A percentile compares a stretch with the other conserved stretches of the same genome.
Evolutionary conservation across 1,140 invertebrate genomes (phyloP).

Genomic region (Liolophura sinensis): DNA sequence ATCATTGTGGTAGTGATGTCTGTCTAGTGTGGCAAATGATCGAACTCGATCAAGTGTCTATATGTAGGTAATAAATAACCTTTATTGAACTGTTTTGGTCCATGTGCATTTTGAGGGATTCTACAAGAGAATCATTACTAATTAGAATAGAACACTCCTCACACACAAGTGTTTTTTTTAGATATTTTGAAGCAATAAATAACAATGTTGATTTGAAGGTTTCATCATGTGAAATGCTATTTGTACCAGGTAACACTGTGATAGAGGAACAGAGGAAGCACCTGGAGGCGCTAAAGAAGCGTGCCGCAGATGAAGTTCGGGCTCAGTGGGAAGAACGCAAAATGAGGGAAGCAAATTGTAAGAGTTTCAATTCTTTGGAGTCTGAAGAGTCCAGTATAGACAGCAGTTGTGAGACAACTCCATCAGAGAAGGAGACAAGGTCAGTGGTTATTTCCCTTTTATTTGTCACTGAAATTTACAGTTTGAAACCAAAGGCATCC

Average conservation of each 20-base stretch:
- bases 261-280: constrained; percentile 87
- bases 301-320: constrained; percentile 85
- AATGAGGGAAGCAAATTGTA: constrained; percentile 64
- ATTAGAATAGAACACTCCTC: no score
- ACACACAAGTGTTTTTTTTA: no score
- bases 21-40: no score
- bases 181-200: no score
- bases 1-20: no score
- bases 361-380: constrained; percentile 72
- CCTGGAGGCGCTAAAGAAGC: constrained; percentile 81
- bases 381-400: constrained; percentile 67
- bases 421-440: constrained; percentile 67
- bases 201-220: no score
- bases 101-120: no score
- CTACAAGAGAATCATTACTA: no score
- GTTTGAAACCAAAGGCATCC: not conserved
- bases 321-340: constrained; percentile 77
- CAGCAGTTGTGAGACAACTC: constrained; percentile 66
- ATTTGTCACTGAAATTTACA: not conserved
- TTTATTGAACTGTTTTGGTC: no score
- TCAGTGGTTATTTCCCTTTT: constrained; percentile 19
- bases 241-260: constrained; percentile 65
- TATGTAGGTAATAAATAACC: no score
- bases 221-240: not conserved
- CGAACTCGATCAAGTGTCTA: no score